Evolutionary conservation across 1,140 invertebrate genomes (phyloP).

Genomic region (Scaptomyza pallida): DNA sequence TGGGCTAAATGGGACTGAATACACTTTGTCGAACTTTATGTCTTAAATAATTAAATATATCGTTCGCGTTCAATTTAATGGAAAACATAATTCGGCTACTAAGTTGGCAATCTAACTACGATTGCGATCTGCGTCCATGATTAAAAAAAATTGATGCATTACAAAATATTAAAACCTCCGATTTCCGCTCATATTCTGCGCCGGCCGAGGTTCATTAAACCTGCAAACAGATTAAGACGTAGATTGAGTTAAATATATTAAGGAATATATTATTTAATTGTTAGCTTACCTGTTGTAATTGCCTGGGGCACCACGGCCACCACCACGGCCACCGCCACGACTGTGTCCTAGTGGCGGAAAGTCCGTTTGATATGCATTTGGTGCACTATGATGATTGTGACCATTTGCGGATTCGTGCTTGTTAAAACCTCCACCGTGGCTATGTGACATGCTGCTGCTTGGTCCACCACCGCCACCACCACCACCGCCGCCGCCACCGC

Average conservation of each 20-base stretch:
- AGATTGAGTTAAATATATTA: background rate
- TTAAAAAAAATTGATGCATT: constrained; percentile 7
- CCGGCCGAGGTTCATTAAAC: constrained; percentile 59
- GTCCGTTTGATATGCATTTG: constrained; percentile 83
- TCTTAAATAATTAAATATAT: constrained; percentile 51
- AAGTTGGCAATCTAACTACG: constrained; percentile 27
- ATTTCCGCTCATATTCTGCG: constrained; percentile 59
- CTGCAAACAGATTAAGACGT: constrained; percentile 11
- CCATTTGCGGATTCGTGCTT: constrained; percentile 49
- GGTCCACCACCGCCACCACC: constrained; percentile 75
- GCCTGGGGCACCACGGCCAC: constrained; percentile 37
- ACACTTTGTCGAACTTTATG: constrained; percentile 19
- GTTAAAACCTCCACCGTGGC: constrained; percentile 6
- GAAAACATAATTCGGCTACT: constrained; percentile 77
- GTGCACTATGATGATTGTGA: constrained; percentile 83
- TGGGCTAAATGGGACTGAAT: constrained; percentile 44
- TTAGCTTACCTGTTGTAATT: constrained; percentile 60
- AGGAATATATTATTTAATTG: background rate
- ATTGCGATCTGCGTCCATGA: constrained; percentile 42
- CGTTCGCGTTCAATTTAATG: constrained; percentile 35
- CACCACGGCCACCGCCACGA: constrained; percentile 28
- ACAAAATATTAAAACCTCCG: constrained; percentile 57
- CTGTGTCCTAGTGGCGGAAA: constrained; percentile 63
- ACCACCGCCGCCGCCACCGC: constrained; percentile 56
- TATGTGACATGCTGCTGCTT: constrained; percentile 46